These are phyloP conservation scores for Misgurnus anguillicaudatus DNA, from an alignment of 2,113 vertebrate species.

Conservation along the genomic window DNA sequence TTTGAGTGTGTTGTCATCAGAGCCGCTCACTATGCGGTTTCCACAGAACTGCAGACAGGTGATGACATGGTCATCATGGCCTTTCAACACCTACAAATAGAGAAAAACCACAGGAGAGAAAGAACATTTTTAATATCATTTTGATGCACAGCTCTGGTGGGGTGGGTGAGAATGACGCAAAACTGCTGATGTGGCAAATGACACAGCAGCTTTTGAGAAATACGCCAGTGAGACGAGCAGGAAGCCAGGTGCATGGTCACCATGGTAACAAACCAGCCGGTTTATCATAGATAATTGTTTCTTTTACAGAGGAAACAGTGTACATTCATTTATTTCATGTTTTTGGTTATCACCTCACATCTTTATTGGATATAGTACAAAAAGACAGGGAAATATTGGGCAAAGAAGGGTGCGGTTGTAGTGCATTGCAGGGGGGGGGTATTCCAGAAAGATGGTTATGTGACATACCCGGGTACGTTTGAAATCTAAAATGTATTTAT, in stretches of 20 bases:
- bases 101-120: not conserved
- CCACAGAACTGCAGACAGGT: conserved; percentile 98
- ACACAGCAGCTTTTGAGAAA: conserved; percentile 35
- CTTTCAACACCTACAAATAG: conserved; percentile 90
- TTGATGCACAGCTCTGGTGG: not conserved
- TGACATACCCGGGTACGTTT: no score
- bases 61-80: conserved; percentile 98
- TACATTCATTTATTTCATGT: not conserved
- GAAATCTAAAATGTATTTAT: not conserved
- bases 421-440: no score
- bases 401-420: no score
- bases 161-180: conserved; percentile 4
- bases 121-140: conserved; percentile 1
- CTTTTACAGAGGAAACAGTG: not conserved
- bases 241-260: not conserved
- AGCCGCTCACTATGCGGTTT: conserved; percentile 96
- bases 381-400: no score
- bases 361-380: no score
- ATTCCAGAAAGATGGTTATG: no score
- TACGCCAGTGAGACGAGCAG: not conserved
- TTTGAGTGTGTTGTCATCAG: conserved; percentile 98
- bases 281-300: not conserved
- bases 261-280: not conserved
- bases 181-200: conserved; percentile 47
- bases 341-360: no score